These are phyloP conservation scores for Meles meles DNA, from an alignment of 2,113 vertebrate species.

Conservation along the genomic window DNA sequence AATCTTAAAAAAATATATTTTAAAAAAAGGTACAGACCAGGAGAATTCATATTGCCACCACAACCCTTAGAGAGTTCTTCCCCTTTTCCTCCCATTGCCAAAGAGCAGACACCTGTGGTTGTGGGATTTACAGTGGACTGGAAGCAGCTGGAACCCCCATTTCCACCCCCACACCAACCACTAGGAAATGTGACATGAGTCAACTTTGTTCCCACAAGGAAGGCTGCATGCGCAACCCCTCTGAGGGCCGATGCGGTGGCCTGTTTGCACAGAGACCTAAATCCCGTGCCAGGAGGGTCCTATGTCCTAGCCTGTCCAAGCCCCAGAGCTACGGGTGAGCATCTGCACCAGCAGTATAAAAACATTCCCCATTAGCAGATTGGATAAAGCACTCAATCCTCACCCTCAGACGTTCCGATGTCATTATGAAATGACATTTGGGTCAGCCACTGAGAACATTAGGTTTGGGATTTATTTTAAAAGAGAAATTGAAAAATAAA, in stretches of 20 bases:
- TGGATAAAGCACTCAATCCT: neutral
- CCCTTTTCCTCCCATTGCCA: neutral
- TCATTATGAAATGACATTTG: neutral
- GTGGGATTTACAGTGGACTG: neutral
- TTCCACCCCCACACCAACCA: neutral
- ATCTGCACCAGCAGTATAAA: neutral
- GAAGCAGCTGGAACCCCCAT: neutral
- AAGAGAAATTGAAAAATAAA: constrained; percentile 26
- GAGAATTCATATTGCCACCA: neutral
- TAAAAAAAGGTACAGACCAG: neutral
- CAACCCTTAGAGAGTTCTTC: neutral
- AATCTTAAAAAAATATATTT: too few relatives aligned
- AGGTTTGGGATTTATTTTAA: constrained; percentile 37
- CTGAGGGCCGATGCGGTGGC: fast-evolving
- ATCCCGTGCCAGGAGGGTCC: neutral
- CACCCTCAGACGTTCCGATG: neutral
- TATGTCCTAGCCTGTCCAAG: neutral
- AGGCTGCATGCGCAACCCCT: neutral
- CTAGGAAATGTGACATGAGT: neutral
- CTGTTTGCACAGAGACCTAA: neutral
- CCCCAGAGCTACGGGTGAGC: neutral
- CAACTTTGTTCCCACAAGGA: neutral
- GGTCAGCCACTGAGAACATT: neutral
- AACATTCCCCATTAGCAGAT: neutral
- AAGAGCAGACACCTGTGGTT: neutral